Evolutionary conservation across 1,140 invertebrate genomes (phyloP).

Genomic region (Batillaria attramentaria): DNA sequence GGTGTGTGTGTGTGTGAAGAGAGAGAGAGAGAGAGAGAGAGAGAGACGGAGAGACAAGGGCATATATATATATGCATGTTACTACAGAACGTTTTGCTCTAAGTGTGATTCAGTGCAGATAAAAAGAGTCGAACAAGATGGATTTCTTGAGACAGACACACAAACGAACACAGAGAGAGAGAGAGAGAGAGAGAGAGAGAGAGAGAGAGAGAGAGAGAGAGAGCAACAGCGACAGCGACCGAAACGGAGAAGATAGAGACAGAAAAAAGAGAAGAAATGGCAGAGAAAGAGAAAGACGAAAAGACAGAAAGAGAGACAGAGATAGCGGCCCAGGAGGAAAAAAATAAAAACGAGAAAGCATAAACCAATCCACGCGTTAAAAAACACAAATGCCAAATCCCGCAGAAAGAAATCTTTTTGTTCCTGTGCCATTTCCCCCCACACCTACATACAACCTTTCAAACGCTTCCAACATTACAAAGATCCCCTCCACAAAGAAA

Average conservation of each 20-base stretch:
- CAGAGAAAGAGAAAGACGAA: neutral
- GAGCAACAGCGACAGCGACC: neutral
- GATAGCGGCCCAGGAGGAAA: neutral
- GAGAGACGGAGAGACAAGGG: neutral
- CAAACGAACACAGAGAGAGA: neutral
- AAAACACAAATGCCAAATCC: too few species aligned
- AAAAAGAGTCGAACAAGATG: neutral
- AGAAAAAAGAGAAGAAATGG: neutral
- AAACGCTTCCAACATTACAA: too few species aligned
- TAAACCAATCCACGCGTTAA: too few species aligned
- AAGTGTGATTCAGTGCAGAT: neutral
- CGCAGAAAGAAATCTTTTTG: too few species aligned
- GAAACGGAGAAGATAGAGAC: neutral
- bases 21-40: neutral
- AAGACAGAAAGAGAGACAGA: neutral
- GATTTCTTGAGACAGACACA: neutral
- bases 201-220: neutral
- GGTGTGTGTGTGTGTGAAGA: neutral
- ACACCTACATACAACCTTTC: too few species aligned
- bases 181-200: neutral
- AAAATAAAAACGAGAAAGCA: constrained; percentile 1
- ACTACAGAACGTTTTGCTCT: neutral
- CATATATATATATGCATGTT: neutral
- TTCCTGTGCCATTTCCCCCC: too few species aligned
- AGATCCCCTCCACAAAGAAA: too few species aligned